Evolutionary conservation across 2,113 vertebrate genomes (phyloP), one percentile per base, ranked within the genome.

Genomic region (Girardinichthys multiradiatus): DNA sequence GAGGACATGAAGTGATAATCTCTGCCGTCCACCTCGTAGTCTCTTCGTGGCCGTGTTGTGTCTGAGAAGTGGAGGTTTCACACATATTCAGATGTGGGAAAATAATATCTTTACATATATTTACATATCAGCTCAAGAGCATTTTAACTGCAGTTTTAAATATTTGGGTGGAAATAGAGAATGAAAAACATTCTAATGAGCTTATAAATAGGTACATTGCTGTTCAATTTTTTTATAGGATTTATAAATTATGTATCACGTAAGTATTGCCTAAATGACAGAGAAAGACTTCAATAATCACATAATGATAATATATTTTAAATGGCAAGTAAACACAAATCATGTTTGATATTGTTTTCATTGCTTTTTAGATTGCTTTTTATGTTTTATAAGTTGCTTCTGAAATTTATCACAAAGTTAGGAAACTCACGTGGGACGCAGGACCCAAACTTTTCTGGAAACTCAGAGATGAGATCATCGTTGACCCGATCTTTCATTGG

Each of bases 401-500:
- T 58, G 42, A n/a, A 11, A 37, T 33, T 66, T 2, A 39, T 81
- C 1, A 14, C 14, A 1, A 19, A 68, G 31, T 45, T 4, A 7
- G 30, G 3, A 1, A 19, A 98, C 98, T 96, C 91, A 99, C 98
- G 98, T 89, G 98, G 98, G 80, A 99, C 98, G 57, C 98, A 99
- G 7, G 98, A 99, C 62, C 97, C 97, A 93, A 99, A 99, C 81
- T 98, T 99, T 88, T 98, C 96, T 9, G 98, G 96, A 87, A 99
- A 99, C 92, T 99, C 98, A 0, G 97, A 99, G 90, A 99, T 99
- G 76, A 99, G 92, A 86, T 99, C 98, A 88, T 99, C 98, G 62
- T 99, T 99, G 91, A 99, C 93, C 62, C 97, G 93, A 86, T 99
- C 98, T 82, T 99, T 99, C 97, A 98, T 98, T 45, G 97, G 97